Evolutionary conservation across 2,888 invertebrate genomes (phyloP).

Genomic region (Hyppa rectilinea): DNA sequence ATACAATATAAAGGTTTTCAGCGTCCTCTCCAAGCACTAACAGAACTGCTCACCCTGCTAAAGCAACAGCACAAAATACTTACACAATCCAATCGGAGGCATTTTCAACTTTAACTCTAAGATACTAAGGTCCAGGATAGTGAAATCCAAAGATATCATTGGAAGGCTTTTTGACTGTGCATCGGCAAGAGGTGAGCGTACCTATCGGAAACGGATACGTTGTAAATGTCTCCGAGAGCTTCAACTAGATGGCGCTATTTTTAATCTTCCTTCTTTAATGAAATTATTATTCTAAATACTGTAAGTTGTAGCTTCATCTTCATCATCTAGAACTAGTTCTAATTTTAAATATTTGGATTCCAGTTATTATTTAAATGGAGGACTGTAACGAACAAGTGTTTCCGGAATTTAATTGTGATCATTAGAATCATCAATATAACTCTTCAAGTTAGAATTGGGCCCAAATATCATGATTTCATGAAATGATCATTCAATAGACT

Average conservation of each 20-base stretch:
- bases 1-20: background rate
- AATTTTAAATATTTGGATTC: background rate
- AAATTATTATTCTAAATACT: background rate
- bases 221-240: slow-evolving; percentile 64
- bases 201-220: slow-evolving; percentile 74
- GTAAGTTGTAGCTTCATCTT: background rate
- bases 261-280: background rate
- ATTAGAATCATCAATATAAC: no score
- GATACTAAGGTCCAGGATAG: slow-evolving; percentile 66
- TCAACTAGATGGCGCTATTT: slow-evolving; percentile 44
- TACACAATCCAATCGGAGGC: slow-evolving; percentile 62
- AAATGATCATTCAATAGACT: no score
- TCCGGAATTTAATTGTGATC: no score
- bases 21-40: slow-evolving; percentile 35
- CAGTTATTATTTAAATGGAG: background rate
- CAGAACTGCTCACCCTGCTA: slow-evolving; percentile 34
- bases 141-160: slow-evolving; percentile 72
- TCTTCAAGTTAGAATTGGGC: no score
- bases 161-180: slow-evolving; percentile 76
- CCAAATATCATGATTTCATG: no score
- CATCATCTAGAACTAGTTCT: background rate
- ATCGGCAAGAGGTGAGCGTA: slow-evolving; percentile 80
- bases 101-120: slow-evolving; percentile 63
- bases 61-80: slow-evolving; percentile 66
- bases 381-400: no score